phyloP scores from a whole-genome alignment of 2,888 invertebrate genomes.

The Eupithecia abbreviata region DNA sequence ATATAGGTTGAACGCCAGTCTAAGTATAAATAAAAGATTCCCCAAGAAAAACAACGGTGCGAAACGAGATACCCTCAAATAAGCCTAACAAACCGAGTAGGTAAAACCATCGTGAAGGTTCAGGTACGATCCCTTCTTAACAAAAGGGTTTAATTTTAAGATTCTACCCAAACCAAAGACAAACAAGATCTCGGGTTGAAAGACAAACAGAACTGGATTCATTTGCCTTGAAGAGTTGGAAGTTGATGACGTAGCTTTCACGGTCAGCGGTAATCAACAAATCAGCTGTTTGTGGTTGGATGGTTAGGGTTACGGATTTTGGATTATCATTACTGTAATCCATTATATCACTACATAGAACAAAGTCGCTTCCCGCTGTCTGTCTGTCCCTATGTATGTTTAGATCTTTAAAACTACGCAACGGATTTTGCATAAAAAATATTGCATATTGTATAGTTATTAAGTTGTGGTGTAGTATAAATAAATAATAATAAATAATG shows the following conservation, averaged over 20 bases:
- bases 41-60: neutral
- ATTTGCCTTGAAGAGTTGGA: conserved; percentile 2
- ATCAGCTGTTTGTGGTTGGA: neutral
- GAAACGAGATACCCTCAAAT: neutral
- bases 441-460: too few species aligned
- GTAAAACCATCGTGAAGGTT: neutral
- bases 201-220: conserved; percentile 29
- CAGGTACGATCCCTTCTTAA: neutral
- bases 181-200: conserved; percentile 37
- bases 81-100: neutral
- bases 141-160: conserved; percentile 26
- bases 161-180: conserved; percentile 25
- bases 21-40: neutral
- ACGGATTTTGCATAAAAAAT: too few species aligned
- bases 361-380: too few species aligned
- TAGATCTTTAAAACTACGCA: too few species aligned
- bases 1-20: neutral
- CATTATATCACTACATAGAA: too few species aligned
- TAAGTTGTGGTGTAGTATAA: too few species aligned
- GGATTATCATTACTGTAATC: neutral
- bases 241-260: neutral
- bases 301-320: neutral
- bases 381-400: too few species aligned
- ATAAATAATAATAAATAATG: too few species aligned
- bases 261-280: neutral